These are phyloP conservation scores for Ceryle rudis DNA, from an alignment of 2,797 vertebrate genomes.

Conservation along the genomic window DNA sequence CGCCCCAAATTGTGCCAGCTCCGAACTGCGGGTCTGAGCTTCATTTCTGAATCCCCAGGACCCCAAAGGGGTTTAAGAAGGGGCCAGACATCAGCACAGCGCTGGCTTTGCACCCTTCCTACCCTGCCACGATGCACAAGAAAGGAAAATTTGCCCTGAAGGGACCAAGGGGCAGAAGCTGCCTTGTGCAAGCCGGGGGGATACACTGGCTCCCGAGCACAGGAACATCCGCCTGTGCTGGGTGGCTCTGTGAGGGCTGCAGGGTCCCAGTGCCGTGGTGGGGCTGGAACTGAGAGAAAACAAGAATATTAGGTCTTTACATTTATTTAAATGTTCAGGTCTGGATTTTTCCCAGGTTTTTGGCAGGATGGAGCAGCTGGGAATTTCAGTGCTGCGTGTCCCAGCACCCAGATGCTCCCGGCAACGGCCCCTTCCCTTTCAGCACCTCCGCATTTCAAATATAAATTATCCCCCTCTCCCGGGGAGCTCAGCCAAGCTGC, in stretches of 20 bases:
- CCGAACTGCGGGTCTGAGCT: not conserved
- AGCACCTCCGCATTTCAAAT: not conserved
- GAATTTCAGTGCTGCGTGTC: not conserved
- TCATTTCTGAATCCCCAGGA: not conserved
- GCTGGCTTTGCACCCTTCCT: not conserved
- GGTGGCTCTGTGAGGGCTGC: not conserved
- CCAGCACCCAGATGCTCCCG: accelerated
- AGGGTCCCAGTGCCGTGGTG: accelerated
- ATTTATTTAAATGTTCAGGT: not conserved
- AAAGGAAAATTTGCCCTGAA: not conserved
- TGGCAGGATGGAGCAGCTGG: not conserved
- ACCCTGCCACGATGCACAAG: accelerated
- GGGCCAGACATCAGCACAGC: not conserved
- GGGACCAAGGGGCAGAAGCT: not conserved
- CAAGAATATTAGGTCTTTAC: not conserved
- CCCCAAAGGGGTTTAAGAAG: not conserved
- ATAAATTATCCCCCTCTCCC: not conserved
- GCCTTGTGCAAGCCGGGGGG: not conserved
- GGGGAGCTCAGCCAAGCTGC: not conserved
- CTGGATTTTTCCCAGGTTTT: not conserved
- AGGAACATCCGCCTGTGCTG: accelerated
- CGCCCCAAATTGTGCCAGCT: not conserved
- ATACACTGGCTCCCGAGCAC: not conserved
- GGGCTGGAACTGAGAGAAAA: not conserved
- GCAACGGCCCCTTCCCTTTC: not conserved